A percentile compares a stretch with the other conserved stretches of the same genome.
phyloP scores from a whole-genome alignment of 2,888 invertebrate species.

The Lingula anatina region DNA sequence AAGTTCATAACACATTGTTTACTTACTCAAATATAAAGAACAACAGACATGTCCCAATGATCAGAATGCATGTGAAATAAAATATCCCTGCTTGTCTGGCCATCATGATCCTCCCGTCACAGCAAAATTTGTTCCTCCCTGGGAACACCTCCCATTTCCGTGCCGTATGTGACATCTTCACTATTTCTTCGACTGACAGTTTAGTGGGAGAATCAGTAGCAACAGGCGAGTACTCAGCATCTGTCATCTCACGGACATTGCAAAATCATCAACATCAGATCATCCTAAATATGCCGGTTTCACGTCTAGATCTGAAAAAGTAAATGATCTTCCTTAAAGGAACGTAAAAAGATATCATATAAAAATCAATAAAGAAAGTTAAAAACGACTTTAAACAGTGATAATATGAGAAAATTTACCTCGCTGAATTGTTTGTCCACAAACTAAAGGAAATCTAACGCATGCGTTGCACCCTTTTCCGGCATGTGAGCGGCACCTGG shows the following conservation, averaged over 20 bases:
- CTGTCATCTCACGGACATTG: slow-evolving; percentile 29
- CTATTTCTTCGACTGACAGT: slow-evolving; percentile 15
- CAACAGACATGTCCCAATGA: slow-evolving; percentile 86
- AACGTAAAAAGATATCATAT: too few relatives aligned
- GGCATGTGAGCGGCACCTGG: too few relatives aligned
- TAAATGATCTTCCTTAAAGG: too few relatives aligned
- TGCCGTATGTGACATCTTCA: slow-evolving; percentile 35
- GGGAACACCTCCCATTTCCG: slow-evolving; percentile 89
- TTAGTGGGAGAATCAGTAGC: slow-evolving; percentile 32
- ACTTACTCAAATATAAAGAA: slow-evolving; percentile 97
- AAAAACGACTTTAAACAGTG: too few relatives aligned
- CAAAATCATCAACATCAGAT: slow-evolving; percentile 6
- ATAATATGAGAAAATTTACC: too few relatives aligned
- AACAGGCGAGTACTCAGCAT: slow-evolving; percentile 32
- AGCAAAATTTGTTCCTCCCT: slow-evolving; percentile 95
- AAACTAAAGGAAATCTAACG: too few relatives aligned
- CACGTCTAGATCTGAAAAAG: too few relatives aligned
- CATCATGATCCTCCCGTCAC: slow-evolving; percentile 96
- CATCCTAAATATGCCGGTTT: slow-evolving; percentile 5
- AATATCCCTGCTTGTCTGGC: slow-evolving; percentile 94
- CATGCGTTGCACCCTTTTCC: too few relatives aligned
- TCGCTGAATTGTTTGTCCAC: too few relatives aligned
- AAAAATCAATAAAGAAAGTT: too few relatives aligned
- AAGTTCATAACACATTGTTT: slow-evolving; percentile 7
- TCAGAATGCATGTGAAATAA: slow-evolving; percentile 88